These are phyloP conservation scores for Physocephala rufipes DNA, from an alignment of 2,888 invertebrate species.

Conservation along the genomic window DNA sequence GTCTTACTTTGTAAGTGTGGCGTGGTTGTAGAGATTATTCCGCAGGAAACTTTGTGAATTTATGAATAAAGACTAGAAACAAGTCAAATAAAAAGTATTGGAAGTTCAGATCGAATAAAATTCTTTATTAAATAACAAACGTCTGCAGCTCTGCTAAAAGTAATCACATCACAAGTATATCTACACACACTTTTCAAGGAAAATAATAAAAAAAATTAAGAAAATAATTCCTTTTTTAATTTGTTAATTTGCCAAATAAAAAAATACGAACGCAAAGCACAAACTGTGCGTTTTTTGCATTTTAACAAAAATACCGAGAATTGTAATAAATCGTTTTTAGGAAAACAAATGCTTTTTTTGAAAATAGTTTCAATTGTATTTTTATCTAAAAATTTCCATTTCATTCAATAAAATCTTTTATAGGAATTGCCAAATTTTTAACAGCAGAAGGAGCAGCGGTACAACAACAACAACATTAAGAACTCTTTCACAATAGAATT, in stretches of 20 bases:
- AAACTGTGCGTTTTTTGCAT: too few species aligned
- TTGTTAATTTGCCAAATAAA: too few species aligned
- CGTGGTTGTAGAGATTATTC: slow-evolving; percentile 48
- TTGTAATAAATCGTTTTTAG: neutral
- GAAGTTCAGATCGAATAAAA: slow-evolving; percentile 18
- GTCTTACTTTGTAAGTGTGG: slow-evolving; percentile 59
- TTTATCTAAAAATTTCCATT: neutral
- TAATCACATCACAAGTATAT: too few species aligned
- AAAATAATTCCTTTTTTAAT: too few species aligned
- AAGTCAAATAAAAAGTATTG: slow-evolving; percentile 30
- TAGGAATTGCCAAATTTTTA: slow-evolving; percentile 20
- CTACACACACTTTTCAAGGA: too few species aligned
- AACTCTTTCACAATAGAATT: neutral
- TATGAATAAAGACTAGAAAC: slow-evolving; percentile 32
- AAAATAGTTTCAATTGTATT: slow-evolving; percentile 2
- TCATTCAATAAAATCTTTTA: slow-evolving; percentile 12
- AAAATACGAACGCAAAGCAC: too few species aligned
- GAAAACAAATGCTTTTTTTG: neutral
- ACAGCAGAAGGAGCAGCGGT: neutral
- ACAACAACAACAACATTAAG: neutral
- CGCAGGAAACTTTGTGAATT: slow-evolving; percentile 33
- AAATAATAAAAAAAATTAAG: too few species aligned
- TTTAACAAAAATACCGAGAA: too few species aligned
- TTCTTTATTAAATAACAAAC: slow-evolving; percentile 41
- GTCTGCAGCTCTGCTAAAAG: slow-evolving; percentile 32